Evolutionary conservation across 2,888 invertebrate genomes (phyloP).

Genomic region (Scrobipalpa atriplicella): DNA sequence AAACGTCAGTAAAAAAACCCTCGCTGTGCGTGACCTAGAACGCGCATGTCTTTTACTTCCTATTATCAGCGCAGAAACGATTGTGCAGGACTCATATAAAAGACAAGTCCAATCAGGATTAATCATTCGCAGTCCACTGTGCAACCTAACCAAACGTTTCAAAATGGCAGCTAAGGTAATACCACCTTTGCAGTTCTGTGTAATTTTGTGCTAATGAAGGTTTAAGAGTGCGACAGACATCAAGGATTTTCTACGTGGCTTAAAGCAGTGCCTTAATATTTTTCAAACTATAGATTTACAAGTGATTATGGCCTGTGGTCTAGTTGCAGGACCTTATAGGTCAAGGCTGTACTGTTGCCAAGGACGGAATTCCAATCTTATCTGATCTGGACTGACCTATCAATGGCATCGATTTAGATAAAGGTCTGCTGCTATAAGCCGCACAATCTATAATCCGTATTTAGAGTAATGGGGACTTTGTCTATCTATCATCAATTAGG

Average conservation of each 20-base stretch:
- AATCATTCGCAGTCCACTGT: constrained; percentile 76
- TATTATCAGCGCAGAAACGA: constrained; percentile 66
- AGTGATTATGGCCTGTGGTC: constrained; percentile 4
- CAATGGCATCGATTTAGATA: neutral
- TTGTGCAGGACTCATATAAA: constrained; percentile 65
- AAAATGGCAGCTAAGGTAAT: constrained; percentile 80
- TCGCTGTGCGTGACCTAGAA: constrained; percentile 68
- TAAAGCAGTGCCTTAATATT: too few species aligned
- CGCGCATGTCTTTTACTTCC: constrained; percentile 71
- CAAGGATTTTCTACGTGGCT: constrained; percentile 21
- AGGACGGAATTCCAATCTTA: neutral
- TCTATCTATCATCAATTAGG: too few species aligned
- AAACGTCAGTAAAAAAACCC: constrained; percentile 54
- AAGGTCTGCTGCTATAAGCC: neutral
- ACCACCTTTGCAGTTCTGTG: constrained; percentile 32
- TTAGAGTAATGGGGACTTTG: too few species aligned
- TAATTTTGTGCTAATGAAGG: constrained; percentile 27
- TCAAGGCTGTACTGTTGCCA: neutral
- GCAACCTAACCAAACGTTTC: constrained; percentile 67
- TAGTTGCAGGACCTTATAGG: neutral
- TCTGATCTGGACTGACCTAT: neutral
- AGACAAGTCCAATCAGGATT: constrained; percentile 59
- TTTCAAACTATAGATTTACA: neutral
- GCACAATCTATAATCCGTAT: neutral
- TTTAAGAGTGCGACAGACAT: constrained; percentile 4